Evolutionary conservation across 2,888 invertebrate genomes (phyloP), one percentile per base, ranked within the genome.

Genomic region (Meteorus cinctellus): DNA sequence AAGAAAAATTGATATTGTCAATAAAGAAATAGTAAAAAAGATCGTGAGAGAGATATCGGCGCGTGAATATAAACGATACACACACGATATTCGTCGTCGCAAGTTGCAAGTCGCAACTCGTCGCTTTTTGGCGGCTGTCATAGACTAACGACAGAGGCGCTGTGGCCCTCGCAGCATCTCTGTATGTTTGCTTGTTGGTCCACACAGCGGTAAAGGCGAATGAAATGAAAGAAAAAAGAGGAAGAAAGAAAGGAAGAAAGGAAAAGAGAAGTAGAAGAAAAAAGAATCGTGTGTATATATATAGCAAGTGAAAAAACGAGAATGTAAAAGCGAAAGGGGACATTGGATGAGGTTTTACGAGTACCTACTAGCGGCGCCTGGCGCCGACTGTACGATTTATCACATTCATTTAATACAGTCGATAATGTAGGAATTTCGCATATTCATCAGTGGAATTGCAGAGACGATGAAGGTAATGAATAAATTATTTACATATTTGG

Each of bases 41-140:
- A 48, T n/a, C 0, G n/a, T 16, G 48, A 19, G 24, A 55, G 6
- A 55, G 6, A 55, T 19, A 55, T 24, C 19, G 19, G 55, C 19
- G 55, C 48, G 55, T 55, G 55, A 55, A 55, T 55, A 55, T 41
- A 41, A 41, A 55, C 55, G 55, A 55, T 55, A 55, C 55, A 55
- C 55, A 55, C 55, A 55, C 55, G 19, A 55, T 55, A 41, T 41
- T 41, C 41, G 41, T 55, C 19, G 55, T 16, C n/a, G 48, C 48
- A n/a, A 48, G 70, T 70, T 59, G 24, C 31, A 36, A 41, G 41
- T 62, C 29, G 60, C 71, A 62, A 62, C 62, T 71, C 75, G 84
- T 81, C 80, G 83, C 84, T 86, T 86, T 86, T 86, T 86, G 86
- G 85, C 86, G 85, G 86, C 87, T 86, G 87, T 87, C 87, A 87